Percentiles rank a stretch among this genome's conserved stretches.
These are phyloP conservation scores for Ptychoptera contaminata DNA, from an alignment of 2,888 invertebrate species.

Conservation along the genomic window DNA sequence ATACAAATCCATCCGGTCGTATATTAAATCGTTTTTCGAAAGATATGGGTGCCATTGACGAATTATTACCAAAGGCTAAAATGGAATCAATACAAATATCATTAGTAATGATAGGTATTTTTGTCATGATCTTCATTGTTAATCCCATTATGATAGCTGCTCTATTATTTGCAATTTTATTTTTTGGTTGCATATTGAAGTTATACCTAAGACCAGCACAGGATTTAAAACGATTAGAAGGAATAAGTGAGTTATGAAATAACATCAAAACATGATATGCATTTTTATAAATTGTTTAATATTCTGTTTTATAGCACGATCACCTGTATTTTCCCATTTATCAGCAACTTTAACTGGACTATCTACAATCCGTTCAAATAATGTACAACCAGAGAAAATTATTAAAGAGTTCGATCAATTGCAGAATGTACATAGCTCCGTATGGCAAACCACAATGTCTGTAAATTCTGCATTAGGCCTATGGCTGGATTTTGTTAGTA, in stretches of 20 bases:
- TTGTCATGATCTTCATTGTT: conserved; percentile 53
- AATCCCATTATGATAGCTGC: conserved; percentile 52
- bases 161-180: conserved; percentile 42
- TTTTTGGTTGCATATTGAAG: conserved; percentile 46
- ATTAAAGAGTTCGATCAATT: conserved; percentile 50
- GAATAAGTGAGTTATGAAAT: conserved; percentile 26
- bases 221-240: conserved; percentile 56
- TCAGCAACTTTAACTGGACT: conserved; percentile 65
- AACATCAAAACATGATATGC: too few relatives aligned
- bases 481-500: conserved; percentile 47
- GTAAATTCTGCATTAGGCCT: conserved; percentile 43
- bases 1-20: conserved; percentile 53
- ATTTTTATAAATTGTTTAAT: too few relatives aligned
- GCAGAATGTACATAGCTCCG: conserved; percentile 30
- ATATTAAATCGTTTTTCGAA: conserved; percentile 54
- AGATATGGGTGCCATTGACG: conserved; percentile 40
- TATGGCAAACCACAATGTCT: conserved; percentile 7
- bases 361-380: conserved; percentile 61
- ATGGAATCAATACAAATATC: conserved; percentile 35
- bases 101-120: conserved; percentile 54
- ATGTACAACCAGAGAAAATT: conserved; percentile 42
- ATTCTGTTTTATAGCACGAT: conserved; percentile 24
- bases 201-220: conserved; percentile 59
- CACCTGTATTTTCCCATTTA: conserved; percentile 75
- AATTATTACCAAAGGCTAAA: conserved; percentile 28